These are phyloP conservation scores for Thelaira solivaga DNA, from an alignment of 2,888 invertebrate species.

Conservation along the genomic window DNA sequence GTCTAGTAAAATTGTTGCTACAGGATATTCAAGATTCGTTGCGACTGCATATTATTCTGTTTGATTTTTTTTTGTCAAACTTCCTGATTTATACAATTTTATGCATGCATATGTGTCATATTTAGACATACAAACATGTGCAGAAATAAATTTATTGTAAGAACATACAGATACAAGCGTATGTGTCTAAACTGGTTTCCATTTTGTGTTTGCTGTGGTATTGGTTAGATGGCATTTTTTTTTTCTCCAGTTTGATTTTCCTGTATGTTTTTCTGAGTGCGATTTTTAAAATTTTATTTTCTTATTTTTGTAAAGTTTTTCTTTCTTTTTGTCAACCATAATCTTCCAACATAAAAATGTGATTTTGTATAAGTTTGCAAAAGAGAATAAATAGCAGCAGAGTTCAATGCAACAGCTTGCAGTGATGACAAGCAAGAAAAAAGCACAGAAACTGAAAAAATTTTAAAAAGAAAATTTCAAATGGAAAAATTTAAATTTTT, in stretches of 20 bases:
- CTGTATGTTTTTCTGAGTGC: neutral
- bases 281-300: neutral
- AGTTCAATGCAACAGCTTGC: slow-evolving; percentile 62
- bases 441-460: neutral
- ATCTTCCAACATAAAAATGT: slow-evolving; percentile 53
- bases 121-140: neutral
- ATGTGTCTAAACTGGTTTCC: slow-evolving; percentile 7
- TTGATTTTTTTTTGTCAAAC: too few species aligned
- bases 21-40: too few species aligned
- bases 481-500: neutral
- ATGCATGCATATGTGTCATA: slow-evolving; percentile 55
- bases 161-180: neutral
- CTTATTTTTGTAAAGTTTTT: neutral
- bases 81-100: slow-evolving; percentile 63
- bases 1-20: too few species aligned
- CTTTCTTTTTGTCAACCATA: slow-evolving; percentile 30
- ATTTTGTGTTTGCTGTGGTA: slow-evolving; percentile 40
- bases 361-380: slow-evolving; percentile 25
- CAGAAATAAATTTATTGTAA: neutral
- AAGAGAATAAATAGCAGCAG: slow-evolving; percentile 3
- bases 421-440: slow-evolving; percentile 20
- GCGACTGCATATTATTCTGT: too few species aligned
- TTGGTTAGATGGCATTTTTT: slow-evolving; percentile 17
- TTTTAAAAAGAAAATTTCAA: neutral
- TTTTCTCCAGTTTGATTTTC: slow-evolving; percentile 5